These are phyloP conservation scores for Aquatica leii DNA, from an alignment of 2,888 invertebrate species.

Conservation along the genomic window DNA sequence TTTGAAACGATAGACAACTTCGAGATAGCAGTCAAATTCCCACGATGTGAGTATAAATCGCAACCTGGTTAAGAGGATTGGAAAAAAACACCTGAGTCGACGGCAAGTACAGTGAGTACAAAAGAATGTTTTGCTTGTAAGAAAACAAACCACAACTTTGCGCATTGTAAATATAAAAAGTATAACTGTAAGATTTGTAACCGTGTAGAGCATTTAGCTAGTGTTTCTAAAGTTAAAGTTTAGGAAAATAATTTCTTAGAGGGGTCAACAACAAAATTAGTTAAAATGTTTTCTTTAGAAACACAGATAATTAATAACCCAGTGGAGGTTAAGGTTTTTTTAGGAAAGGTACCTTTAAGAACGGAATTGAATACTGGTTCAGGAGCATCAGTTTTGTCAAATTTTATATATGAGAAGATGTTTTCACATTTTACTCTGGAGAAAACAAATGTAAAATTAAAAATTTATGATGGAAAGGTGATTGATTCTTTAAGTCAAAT, in stretches of 20 bases:
- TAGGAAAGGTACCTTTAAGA: not conserved
- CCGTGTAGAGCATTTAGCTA: not conserved
- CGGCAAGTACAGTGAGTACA: no score
- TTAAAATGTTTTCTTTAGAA: conserved; percentile 4
- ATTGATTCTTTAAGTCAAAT: not conserved
- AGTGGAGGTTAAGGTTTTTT: not conserved
- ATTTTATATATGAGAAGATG: no score
- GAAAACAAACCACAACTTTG: no score
- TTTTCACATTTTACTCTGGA: no score
- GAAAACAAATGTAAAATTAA: no score
- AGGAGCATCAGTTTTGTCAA: no score
- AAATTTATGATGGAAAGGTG: not conserved
- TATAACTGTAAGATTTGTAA: not conserved
- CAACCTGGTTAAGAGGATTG: not conserved
- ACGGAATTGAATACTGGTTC: not conserved
- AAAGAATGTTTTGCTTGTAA: no score
- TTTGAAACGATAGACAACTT: not conserved
- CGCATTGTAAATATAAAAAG: no score
- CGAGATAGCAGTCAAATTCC: not conserved
- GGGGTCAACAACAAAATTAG: not conserved
- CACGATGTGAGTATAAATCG: not conserved
- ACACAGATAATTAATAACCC: no score
- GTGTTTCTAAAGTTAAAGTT: not conserved
- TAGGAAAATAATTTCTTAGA: no score
- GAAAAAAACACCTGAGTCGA: not conserved